Percentiles rank a stretch among this genome's conserved stretches.
Conservation (phyloP, 2,797 vertebrate genomes). For the Erithacus rubecula region DNA sequence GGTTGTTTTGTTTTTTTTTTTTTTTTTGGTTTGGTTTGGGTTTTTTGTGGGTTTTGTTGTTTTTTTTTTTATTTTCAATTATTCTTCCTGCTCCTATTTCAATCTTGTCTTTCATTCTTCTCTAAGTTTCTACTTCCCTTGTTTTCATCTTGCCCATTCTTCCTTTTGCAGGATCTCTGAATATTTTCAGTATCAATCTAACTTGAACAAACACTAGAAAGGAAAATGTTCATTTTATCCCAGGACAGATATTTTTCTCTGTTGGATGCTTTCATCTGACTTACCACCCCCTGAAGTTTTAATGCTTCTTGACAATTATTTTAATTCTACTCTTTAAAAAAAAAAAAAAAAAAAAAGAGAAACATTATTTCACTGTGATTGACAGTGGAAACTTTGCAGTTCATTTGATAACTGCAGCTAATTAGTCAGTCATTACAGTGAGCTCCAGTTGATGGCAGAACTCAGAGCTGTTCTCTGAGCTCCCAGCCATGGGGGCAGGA, state of each 20-base stretch:
- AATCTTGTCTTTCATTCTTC: neutral
- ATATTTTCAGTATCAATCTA: conserved; percentile 13
- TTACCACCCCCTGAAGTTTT: conserved; percentile 29
- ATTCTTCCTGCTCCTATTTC: neutral
- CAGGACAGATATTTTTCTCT: conserved; percentile 22
- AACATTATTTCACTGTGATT: conserved; percentile 31
- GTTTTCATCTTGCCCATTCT: neutral
- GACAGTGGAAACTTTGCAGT: neutral
- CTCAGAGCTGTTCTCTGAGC: neutral
- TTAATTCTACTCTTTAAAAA: neutral
- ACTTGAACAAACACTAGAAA: conserved; percentile 9
- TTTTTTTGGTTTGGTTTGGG: no score
- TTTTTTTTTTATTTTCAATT: neutral
- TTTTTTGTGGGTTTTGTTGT: no score
- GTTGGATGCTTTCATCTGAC: conserved; percentile 36
- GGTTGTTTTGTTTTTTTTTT: no score
- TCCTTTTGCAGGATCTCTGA: neutral
- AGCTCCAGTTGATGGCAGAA: neutral
- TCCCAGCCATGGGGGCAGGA: neutral
- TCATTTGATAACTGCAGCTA: conserved; percentile 42
- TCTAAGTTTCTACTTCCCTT: neutral
- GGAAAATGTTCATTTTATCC: conserved; percentile 50
- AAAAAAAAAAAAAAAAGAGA: neutral
- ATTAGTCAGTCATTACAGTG: conserved; percentile 47
- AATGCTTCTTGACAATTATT: conserved; percentile 53